Evolutionary conservation across 2,797 vertebrate genomes (phyloP).

Genomic region (Tachyglossus aculeatus): DNA sequence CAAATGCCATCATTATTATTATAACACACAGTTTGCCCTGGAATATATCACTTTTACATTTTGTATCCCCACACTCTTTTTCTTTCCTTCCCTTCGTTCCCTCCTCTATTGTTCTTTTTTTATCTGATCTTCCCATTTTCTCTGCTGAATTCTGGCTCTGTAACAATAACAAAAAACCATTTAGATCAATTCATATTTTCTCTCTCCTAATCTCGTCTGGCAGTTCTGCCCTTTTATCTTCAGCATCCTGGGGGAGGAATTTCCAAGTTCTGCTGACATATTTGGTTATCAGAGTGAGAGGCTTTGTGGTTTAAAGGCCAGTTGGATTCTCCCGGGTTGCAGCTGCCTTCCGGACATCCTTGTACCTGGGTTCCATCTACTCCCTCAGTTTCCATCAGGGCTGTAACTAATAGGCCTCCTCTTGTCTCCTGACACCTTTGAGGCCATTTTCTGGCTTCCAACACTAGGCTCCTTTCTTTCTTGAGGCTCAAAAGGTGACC

Average conservation of each 20-base stretch:
- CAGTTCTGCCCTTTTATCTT: neutral
- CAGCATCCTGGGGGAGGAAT: neutral
- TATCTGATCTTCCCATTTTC: neutral
- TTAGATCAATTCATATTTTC: neutral
- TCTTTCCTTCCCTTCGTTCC: no score
- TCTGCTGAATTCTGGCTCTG: neutral
- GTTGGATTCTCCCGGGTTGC: neutral
- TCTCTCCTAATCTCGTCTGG: neutral
- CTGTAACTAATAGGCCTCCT: no score
- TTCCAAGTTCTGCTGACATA: neutral
- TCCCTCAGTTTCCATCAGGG: no score
- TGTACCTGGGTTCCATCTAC: neutral
- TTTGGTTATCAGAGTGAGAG: neutral
- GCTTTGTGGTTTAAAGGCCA: neutral
- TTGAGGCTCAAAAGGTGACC: no score
- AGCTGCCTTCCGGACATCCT: neutral
- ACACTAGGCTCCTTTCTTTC: no score
- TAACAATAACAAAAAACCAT: neutral
- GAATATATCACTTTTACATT: neutral
- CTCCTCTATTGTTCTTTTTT: neutral
- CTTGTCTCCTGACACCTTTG: no score
- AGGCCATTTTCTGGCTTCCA: no score
- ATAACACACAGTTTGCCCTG: neutral
- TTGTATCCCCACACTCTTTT: neutral
- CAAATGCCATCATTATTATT: no score